These are phyloP conservation scores for Lycodopsis pacificus DNA, from an alignment of 2,797 vertebrate species.

Conservation along the genomic window DNA sequence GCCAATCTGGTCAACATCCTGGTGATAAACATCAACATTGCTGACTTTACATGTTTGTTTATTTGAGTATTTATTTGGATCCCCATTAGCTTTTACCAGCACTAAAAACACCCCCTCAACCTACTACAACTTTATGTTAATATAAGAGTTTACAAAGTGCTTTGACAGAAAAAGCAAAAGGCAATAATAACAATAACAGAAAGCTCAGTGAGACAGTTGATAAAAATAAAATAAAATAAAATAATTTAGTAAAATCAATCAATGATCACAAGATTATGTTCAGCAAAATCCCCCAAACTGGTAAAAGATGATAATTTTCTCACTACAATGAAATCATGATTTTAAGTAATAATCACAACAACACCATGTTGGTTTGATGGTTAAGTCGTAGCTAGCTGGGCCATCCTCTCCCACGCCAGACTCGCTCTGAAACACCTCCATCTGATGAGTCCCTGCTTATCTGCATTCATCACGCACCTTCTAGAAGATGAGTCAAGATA, in stretches of 20 bases:
- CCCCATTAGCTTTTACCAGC: not conserved
- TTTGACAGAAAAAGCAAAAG: too few species aligned
- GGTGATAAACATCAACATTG: not conserved
- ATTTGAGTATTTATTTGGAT: not conserved
- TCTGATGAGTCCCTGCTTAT: too few species aligned
- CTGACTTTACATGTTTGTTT: not conserved
- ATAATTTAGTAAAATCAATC: too few species aligned
- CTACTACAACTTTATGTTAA: not conserved
- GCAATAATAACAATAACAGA: too few species aligned
- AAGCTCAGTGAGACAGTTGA: too few species aligned
- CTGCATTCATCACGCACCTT: not conserved
- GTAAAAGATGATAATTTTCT: not conserved
- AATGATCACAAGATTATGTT: not conserved
- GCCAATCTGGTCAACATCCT: not conserved
- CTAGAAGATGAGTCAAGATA: rapidly evolving
- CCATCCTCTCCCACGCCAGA: not conserved
- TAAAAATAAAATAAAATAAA: too few species aligned
- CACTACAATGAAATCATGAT: not conserved
- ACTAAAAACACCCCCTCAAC: too few species aligned
- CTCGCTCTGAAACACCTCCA: not conserved
- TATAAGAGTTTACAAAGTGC: not conserved
- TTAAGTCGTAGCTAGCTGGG: not conserved
- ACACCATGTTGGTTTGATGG: not conserved
- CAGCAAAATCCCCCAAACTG: not conserved
- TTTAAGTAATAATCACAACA: not conserved